Evolutionary conservation across 2,888 invertebrate species (phyloP).

Genomic region (Metacarcinus magister): DNA sequence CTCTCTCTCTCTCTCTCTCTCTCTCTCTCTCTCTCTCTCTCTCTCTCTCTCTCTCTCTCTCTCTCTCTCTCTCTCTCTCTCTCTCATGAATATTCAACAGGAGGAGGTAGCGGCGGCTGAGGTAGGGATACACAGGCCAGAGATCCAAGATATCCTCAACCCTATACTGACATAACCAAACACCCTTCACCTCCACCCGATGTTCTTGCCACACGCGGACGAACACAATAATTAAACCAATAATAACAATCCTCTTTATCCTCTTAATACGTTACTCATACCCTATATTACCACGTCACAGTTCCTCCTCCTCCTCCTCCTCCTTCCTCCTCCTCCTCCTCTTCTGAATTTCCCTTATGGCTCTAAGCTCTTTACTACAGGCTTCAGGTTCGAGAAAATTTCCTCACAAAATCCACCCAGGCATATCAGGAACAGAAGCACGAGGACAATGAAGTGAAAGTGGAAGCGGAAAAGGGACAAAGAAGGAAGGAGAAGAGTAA

Average conservation of each 20-base stretch:
- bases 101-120: background rate
- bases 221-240: background rate
- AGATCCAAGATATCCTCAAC: no score
- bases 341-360: background rate
- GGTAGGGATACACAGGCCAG: no score
- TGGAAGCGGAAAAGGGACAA: background rate
- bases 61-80: no score
- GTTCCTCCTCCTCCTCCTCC: background rate
- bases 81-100: background rate
- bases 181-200: background rate
- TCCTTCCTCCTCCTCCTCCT: background rate
- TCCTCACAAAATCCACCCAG: background rate
- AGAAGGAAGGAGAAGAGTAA: background rate
- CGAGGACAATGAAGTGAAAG: background rate
- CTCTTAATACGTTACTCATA: background rate
- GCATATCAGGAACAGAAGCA: background rate
- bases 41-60: no score
- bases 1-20: no score
- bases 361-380: background rate
- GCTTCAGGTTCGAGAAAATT: background rate
- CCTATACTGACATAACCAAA: background rate
- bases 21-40: no score
- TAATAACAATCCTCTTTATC: background rate
- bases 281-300: background rate
- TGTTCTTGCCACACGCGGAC: background rate